Evolutionary conservation across 2,888 invertebrate genomes (phyloP), one percentile per base, ranked within the genome.

Genomic region (Macrophya alboannulata): DNA sequence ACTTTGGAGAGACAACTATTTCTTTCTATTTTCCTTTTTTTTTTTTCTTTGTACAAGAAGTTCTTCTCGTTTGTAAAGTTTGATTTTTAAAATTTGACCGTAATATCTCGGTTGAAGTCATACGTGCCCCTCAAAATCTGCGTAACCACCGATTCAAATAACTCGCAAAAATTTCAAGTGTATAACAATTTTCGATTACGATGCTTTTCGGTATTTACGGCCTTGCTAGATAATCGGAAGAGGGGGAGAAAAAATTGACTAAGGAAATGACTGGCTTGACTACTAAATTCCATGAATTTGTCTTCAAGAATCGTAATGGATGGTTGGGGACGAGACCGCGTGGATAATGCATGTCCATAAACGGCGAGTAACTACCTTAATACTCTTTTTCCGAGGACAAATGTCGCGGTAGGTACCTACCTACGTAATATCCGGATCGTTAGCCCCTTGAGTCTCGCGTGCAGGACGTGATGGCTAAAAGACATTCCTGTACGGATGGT

Each of bases 381-480:
- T 65, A n/a, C 82, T 82, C 43, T 79, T 79, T 48, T 55, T 79
- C 79, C 59, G 59, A 55, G 79, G 37, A 79, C 59, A 79, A 79
- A 59, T 25, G 55, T 79, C 37, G 55, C 37, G 55, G 55, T 55
- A 55, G 25, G 62, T 62, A 62, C 31, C 31, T 31, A 31, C 31
- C 31, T 25, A 65, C 37, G 21, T 59, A 81, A 81, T 81, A 81
- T 81, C 81, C 81, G 81, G 81, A 62, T 81, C 81, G 81, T 45
- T 65, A 68, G 71, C 68, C 83, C 83, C 48, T 83, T 31, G 48
- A 68, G 65, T 37, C 43, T 71, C 68, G 68, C 83, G 83, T 83
- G 65, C 31, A 62, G 83, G 68, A 83, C 83, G 83, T 71, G 77
- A 77, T 48, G 77, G 72, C 72, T 74, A 74, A 81, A 81, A 62